Evolutionary conservation across 2,797 vertebrate genomes (phyloP), one percentile per base, ranked within the genome.

Genomic region (Apogon talboti): DNA sequence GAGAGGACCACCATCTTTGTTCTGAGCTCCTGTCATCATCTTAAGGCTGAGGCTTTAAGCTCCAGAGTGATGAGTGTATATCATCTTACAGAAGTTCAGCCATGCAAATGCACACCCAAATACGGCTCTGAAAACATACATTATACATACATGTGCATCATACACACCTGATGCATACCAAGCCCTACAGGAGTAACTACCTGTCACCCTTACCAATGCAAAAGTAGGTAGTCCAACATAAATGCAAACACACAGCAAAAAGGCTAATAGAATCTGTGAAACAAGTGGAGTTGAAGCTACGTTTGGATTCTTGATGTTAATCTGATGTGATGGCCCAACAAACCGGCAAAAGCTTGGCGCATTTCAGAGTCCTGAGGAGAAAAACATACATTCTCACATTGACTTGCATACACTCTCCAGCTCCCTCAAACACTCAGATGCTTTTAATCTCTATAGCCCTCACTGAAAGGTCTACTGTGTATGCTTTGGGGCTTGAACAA

Each of bases 1-100:
- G 77, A 72, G 71, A 66, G 64, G 89, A 92, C 91, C 90, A 87
- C 89, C 86, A 56, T 86, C 82, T 87, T 83, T 81, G 89, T 85
- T 88, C 71, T 80, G 74, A 89, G 84, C 80, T 74, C 46, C 82
- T 86, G 85, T 86, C 87, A 89, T 92, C 83, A 62, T 83, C 57
- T 38, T 71, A 45, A 77, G 65, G 61, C 74, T 73, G 78, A 71
- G 64, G 57, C 75, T 85, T 64, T 74, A 54, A 83, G 63, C 79
- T 77, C 56, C 45, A 45, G 30, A 84, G 69, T 76, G 88, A 85
- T 78, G 77, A 87, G 70, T 50, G 60, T 51, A 40, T 72, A 81
- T 76, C 74, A 45, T 75, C 59, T 78, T 72, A 64, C 74, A 72
- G 43, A 46, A 68, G 74, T 64, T 40, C 44, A 16, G 40, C 35